These are phyloP conservation scores for Ligdia adustata DNA, from an alignment of 2,888 invertebrate species.

Conservation along the genomic window DNA sequence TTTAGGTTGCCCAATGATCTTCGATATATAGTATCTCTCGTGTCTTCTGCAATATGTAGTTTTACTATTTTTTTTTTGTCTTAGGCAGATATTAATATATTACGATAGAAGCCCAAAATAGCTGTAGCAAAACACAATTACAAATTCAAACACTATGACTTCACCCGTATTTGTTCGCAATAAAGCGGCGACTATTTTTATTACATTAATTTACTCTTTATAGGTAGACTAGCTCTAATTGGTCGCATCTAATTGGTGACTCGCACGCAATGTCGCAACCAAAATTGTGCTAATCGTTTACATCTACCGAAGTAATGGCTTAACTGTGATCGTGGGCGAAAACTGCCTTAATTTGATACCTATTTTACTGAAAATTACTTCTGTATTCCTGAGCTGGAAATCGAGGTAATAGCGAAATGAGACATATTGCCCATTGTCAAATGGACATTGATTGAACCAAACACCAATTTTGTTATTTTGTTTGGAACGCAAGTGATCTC, in stretches of 20 bases:
- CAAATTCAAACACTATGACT: no score
- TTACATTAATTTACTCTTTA: conserved; percentile 51
- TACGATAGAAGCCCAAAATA: no score
- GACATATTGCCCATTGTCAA: conserved; percentile 20
- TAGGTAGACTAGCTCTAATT: conserved; percentile 57
- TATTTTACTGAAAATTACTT: conserved; percentile 51
- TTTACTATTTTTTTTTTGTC: no score
- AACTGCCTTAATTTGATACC: conserved; percentile 62
- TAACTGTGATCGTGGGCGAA: conserved; percentile 64
- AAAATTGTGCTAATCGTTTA: conserved; percentile 67
- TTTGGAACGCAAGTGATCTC: conserved; percentile 4
- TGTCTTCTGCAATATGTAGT: no score
- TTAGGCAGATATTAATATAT: no score
- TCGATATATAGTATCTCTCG: no score
- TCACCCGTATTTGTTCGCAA: conserved; percentile 18
- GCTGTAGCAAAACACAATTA: no score
- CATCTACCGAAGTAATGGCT: conserved; percentile 61
- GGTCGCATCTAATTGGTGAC: conserved; percentile 56
- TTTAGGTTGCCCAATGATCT: no score
- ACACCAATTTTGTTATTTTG: conserved; percentile 3
- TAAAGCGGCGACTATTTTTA: conserved; percentile 32
- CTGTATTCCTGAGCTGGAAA: conserved; percentile 33
- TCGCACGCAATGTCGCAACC: conserved; percentile 68
- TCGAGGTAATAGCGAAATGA: conserved; percentile 17
- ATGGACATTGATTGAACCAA: conserved; percentile 16